Evolutionary conservation across 2,113 vertebrate species (phyloP), one percentile per base, ranked within the genome.

Genomic region (Chamaea fasciata): DNA sequence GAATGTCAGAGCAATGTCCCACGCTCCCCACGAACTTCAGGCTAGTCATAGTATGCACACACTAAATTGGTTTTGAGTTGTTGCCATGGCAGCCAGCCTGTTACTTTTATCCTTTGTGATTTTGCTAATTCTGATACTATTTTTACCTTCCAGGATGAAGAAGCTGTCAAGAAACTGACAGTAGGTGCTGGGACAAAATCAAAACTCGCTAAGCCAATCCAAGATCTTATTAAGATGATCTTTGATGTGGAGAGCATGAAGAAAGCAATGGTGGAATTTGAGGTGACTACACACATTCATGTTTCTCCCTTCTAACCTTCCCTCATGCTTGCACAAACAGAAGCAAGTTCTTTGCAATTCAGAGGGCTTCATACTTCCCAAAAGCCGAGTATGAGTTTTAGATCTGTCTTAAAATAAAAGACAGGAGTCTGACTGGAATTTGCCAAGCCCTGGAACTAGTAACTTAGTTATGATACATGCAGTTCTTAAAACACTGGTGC

Each of bases 231-330:
- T 87, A 98, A 99, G 87, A 98, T 98, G 97, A 99, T 99, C 93
- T 99, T 99, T 91, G 99, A 99, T 62, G 99, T 99, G 84, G 99
- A 99, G 83, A 99, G 99, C 97, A 99, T 99, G 99, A 99, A 99
- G 97, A 99, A 99, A 93, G 99, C 99, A 60, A 99, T 99, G 99
- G 99, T 99, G 97, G 99, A 99, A 94, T 99, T 99, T 92, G 99
- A 99, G 99, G 99, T 99, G 10, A 76, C 68, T 85, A 12, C 18
- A 28, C 4, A 5, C 11, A 1, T 79, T 71, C 18, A 22, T 27
- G 3, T 64, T 79, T 68, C 23, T 86, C 19, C 2, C 18, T 88
- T 73, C 46, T 83, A 71, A 83, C 17, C 19, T 63, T 60, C 46
- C 20, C 7, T 55, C 24, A 6, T 37, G 22, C 18, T 50, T 89